A percentile compares a stretch with the other conserved stretches of the same genome.
phyloP scores from a whole-genome alignment of 2,113 vertebrate species.

The Aegotheles bennettii region DNA sequence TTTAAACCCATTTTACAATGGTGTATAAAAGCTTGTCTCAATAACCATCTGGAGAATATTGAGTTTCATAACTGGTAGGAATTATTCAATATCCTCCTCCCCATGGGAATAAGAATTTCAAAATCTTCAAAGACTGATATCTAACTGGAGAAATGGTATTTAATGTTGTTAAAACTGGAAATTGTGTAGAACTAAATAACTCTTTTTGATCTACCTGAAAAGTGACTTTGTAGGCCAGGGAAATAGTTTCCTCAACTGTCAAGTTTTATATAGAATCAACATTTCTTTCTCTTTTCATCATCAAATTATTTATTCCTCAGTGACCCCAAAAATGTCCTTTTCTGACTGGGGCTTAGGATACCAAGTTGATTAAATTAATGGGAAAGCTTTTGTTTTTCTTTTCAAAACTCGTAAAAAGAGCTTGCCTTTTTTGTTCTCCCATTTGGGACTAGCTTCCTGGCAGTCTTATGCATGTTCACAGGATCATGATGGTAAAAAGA shows the following conservation, averaged over 20 bases:
- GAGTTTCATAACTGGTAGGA: slow-evolving; percentile 69
- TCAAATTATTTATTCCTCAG: background rate
- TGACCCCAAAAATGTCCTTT: background rate
- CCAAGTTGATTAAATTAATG: slow-evolving; percentile 4
- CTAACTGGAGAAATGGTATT: slow-evolving; percentile 47
- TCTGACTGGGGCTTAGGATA: background rate
- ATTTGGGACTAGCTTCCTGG: slow-evolving; percentile 6
- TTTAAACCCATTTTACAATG: slow-evolving; percentile 63
- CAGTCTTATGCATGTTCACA: background rate
- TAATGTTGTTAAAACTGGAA: slow-evolving; percentile 56
- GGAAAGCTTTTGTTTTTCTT: slow-evolving; percentile 24
- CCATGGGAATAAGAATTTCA: slow-evolving; percentile 58
- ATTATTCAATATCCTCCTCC: slow-evolving; percentile 66
- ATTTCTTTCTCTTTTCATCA: slow-evolving; percentile 29
- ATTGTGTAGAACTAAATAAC: slow-evolving; percentile 40
- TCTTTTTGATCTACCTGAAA: slow-evolving; percentile 51
- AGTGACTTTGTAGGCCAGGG: slow-evolving; percentile 15
- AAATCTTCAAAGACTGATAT: slow-evolving; percentile 61
- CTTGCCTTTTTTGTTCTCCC: background rate
- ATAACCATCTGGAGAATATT: slow-evolving; percentile 68
- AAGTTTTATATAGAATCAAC: slow-evolving; percentile 10
- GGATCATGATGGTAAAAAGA: background rate
- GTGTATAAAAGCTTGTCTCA: slow-evolving; percentile 53
- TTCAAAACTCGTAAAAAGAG: background rate
- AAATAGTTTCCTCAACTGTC: slow-evolving; percentile 43